Evolutionary conservation across 2,797 vertebrate genomes (phyloP).

Genomic region (Lophotriccus pileatus): DNA sequence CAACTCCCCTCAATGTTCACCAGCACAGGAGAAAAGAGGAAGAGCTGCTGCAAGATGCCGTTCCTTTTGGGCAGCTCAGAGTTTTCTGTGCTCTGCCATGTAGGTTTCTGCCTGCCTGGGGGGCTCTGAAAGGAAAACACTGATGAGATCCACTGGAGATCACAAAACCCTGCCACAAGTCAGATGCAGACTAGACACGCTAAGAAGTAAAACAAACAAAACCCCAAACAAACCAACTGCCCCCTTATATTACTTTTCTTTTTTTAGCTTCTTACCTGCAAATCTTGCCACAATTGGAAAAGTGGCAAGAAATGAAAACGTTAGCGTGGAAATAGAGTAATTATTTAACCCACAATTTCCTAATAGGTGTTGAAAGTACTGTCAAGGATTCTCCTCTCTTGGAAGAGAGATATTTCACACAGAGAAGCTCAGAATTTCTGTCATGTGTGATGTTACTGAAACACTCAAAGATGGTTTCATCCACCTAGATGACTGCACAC

Average conservation of each 20-base stretch:
- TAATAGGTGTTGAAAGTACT: not conserved
- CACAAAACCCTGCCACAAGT: not conserved
- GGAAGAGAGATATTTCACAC: not conserved
- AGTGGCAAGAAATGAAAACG: not conserved
- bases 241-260: not conserved
- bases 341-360: not conserved
- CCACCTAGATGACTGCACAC: not conserved
- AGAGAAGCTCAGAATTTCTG: not conserved
- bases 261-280: not conserved
- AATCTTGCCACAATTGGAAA: not conserved
- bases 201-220: not conserved
- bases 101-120: not conserved
- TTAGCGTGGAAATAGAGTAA: not conserved
- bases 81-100: not conserved
- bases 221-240: not conserved
- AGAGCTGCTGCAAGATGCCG: not conserved
- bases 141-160: not conserved
- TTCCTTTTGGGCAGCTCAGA: not conserved
- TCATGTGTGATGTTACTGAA: not conserved
- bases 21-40: not conserved
- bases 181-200: not conserved
- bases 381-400: not conserved
- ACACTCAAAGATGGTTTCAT: not conserved
- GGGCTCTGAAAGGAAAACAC: not conserved
- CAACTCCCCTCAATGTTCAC: not conserved